Conservation (phyloP, 1,140 invertebrate species). For the Brachionus plicatilis region DNA sequence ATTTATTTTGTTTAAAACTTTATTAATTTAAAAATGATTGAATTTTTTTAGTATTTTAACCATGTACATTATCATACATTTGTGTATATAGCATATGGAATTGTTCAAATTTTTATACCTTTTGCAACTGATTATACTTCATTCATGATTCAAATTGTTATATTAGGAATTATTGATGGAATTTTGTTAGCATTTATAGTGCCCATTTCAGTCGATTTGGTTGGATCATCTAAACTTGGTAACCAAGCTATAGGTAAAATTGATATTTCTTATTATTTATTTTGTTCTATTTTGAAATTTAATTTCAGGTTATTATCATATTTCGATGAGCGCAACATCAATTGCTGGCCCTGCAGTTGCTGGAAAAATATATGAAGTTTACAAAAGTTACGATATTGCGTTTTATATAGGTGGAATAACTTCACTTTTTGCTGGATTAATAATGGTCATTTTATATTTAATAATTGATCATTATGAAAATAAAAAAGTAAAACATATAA, state of each 20-base stretch:
- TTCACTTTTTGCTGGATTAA: not conserved
- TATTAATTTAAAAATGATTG: not conserved
- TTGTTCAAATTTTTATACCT: slow-evolving; percentile 12
- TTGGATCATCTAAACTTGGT: not conserved
- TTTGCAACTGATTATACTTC: not conserved
- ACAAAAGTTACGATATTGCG: slow-evolving; percentile 9
- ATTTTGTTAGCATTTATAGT: slow-evolving; percentile 18
- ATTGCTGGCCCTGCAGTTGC: slow-evolving; percentile 19
- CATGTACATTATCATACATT: slow-evolving; percentile 25
- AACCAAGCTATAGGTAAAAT: slow-evolving; percentile 1
- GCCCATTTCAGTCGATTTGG: not conserved
- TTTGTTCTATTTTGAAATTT: not conserved
- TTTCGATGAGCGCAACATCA: not conserved
- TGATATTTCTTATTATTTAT: not conserved
- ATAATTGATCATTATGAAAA: not conserved
- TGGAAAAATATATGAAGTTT: slow-evolving; percentile 26
- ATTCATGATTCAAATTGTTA: not conserved
- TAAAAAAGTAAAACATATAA: not conserved
- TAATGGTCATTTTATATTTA: not conserved
- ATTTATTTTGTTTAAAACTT: no score
- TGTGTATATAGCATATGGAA: slow-evolving; percentile 11
- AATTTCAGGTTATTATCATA: slow-evolving; percentile 26
- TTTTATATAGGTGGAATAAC: slow-evolving; percentile 19
- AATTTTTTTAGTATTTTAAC: not conserved
- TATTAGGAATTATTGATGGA: slow-evolving; percentile 15